Evolutionary conservation across 2,113 vertebrate genomes (phyloP).

Genomic region (Mugil cephalus): DNA sequence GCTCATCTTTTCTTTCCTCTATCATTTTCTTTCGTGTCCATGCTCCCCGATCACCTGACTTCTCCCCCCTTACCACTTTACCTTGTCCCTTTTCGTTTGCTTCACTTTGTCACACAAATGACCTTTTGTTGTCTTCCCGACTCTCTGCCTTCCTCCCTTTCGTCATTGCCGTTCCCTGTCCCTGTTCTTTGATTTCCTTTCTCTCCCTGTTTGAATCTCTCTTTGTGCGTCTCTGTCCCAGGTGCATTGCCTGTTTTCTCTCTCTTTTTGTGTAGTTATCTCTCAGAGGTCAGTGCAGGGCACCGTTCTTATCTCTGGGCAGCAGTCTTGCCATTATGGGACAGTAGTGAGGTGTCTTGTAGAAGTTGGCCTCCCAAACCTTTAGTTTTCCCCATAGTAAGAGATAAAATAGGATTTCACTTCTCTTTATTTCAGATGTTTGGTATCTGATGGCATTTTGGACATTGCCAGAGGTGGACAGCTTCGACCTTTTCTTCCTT

Average conservation of each 20-base stretch:
- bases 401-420: constrained; percentile 3
- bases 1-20: constrained; percentile 1
- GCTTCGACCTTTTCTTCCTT: background rate
- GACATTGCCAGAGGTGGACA: constrained; percentile 5
- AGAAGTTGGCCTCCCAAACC: background rate
- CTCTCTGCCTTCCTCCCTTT: background rate
- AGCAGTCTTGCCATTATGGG: background rate
- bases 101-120: constrained; percentile 48
- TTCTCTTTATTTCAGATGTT: constrained; percentile 11
- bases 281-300: constrained; percentile 1
- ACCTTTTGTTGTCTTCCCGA: constrained; percentile 43
- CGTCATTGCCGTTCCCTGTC: constrained; percentile 1
- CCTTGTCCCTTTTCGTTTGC: constrained; percentile 48
- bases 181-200: constrained; percentile 7
- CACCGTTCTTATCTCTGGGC: background rate
- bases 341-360: background rate
- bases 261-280: constrained; percentile 18
- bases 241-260: constrained; percentile 6
- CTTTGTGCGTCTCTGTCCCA: background rate
- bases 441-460: constrained; percentile 39
- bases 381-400: background rate
- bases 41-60: constrained; percentile 24
- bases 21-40: constrained; percentile 31
- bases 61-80: constrained; percentile 23
- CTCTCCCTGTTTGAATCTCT: background rate